Evolutionary conservation across 2,113 vertebrate genomes (phyloP).

Genomic region (Ascaphus truei): DNA sequence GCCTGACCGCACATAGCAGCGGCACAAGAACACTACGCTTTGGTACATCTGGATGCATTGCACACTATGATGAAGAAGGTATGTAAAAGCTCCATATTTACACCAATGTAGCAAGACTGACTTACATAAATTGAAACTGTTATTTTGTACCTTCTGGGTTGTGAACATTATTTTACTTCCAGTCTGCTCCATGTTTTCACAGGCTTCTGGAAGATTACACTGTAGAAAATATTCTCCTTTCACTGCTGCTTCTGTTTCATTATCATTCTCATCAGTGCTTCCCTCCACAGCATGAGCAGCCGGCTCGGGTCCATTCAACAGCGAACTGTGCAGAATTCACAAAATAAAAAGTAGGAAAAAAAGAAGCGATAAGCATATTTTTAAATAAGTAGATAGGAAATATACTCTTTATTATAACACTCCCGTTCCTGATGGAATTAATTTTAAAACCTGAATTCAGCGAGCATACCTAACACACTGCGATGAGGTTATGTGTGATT

Average conservation of each 20-base stretch:
- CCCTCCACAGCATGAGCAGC: neutral
- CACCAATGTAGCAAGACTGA: too few species aligned
- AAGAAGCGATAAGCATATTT: neutral
- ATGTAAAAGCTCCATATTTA: too few species aligned
- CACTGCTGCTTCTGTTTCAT: neutral
- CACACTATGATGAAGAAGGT: too few species aligned
- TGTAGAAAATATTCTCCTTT: neutral
- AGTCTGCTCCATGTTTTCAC: neutral
- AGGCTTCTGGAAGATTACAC: conserved; percentile 6
- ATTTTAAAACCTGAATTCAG: conserved; percentile 36
- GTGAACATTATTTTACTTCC: neutral
- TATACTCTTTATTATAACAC: neutral
- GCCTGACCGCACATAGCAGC: too few species aligned
- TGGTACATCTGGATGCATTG: too few species aligned
- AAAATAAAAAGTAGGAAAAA: conserved; percentile 12
- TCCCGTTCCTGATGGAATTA: conserved; percentile 20
- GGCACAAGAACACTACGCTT: too few species aligned
- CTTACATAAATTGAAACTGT: too few species aligned
- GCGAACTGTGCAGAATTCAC: conserved; percentile 1
- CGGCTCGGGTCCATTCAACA: conserved; percentile 16
- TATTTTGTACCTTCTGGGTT: neutral
- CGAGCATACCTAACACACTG: neutral
- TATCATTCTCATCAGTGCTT: neutral
- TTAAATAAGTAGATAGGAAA: conserved; percentile 25
- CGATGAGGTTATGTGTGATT: neutral